Evolutionary conservation across 92 coral and sea anemone genomes (phyloP), one percentile per base, ranked within the genome.

Genomic region (Porites rus): DNA sequence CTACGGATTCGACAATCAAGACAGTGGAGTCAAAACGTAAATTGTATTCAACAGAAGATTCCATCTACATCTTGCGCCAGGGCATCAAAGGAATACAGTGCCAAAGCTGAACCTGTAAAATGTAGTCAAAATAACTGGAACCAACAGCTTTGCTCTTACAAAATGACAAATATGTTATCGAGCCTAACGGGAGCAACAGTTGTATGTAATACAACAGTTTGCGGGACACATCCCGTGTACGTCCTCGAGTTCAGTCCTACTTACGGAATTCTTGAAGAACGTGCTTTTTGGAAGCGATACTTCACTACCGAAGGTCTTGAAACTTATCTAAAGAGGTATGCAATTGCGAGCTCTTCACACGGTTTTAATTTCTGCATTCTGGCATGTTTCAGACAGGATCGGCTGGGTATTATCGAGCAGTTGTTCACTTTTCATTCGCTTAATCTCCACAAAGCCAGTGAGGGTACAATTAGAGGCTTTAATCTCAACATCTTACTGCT

Each of bases 401-500:
- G 69, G 51, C 65, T 63, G 18, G 82, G 78, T 20, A 82, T 63
- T 58, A 90, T 94, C 21, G 94, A 94, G 74, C 95, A 94, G 69
- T 76, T 94, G 60, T 75, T 94, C 6, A 60, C 87, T 1, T 92
- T 92, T 69, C 92, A 95, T 11, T 86, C 91, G 4, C 51, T 56
- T 10, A 3, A 56, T 56, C 17, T 85, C 14, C 70, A 89, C 82
- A 79, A 54, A 50, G 21, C 77, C 43, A 11, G 63, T 21, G 68
- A 53, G 1, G 43, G 18, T 17, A 58, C 24, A 12, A 28, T 65
- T 46, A 38, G 28, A 10, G 14, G 72, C 50, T 89, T 94, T 53
- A 93, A 95, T 62, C 83, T 95, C 43, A 95, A 95, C 84, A 86
- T 95, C 51, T 13, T 95, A 11, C 86, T 93, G 43, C 92, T 95